Base-by-base conservation (phyloP, 1,140 invertebrate species). In the Heliconius himera region DNA sequence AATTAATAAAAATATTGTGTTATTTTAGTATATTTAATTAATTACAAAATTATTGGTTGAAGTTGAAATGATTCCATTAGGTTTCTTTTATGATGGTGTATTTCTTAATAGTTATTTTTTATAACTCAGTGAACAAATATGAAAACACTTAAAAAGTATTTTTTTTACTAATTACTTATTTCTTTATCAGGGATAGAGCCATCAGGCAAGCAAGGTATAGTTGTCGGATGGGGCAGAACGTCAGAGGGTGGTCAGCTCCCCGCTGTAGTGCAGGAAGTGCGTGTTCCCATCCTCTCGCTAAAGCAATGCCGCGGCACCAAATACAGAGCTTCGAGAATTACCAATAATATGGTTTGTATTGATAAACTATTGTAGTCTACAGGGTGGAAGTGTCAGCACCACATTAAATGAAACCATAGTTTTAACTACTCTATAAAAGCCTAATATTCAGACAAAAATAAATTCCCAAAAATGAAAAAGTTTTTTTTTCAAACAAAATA, bases 161-260 rank as follows among this genome's bases (percentile, higher is more conserved):
- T 54, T n/a, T 54, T 20, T 54, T 20, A 20, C 18, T 8, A 18
- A 54, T 1, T n/a, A 20, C 3, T 2, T 54, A 54, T 60, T 60
- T 51, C 51, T 73, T 54, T 74, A 71, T 33, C 84, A 96, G 96
- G 95, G 78, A 94, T 94, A n/a, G 97, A 98, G 87, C 97, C 97
- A 4, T 95, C 97, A 70, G 97, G 97, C 74, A 96, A 96, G 87
- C 95, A 95, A 82, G 98, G 96, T 51, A 96, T 95, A 18, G 97
- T 97, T 29, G 96, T 98, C 0, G 98, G 98, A 8, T 98, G 98
- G 98, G 98, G 98, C 1, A 94, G 97, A 29, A 97, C 97, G 0
- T 96, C 96, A 0, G 97, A 98, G 88, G 97, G 97, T 26, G 97
- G 97, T n/a, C 95, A 96, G 86, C 88, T 98, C n/a, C 97, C 97